Evolutionary conservation across 2,113 vertebrate genomes (phyloP), one percentile per base, ranked within the genome.

Genomic region (Zingel zingel): DNA sequence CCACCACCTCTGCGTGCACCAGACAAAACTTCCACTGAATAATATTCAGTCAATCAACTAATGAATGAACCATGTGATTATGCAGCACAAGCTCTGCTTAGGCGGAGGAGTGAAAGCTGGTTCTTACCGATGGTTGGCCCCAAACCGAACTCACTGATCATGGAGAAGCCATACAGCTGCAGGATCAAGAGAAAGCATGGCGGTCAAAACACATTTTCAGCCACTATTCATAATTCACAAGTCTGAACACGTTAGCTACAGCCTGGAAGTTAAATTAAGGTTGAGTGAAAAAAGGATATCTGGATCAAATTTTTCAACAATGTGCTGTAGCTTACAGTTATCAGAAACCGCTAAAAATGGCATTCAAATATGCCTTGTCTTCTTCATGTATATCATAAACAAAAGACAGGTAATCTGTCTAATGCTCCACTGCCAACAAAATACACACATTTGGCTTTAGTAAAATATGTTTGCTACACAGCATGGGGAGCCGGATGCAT

Each of bases 91-190:
- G 33, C 21, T 62, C 23, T 58, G 39, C 27, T 7, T 33, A 1
- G 23, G 18, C 15, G n/a, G 39, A 78, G 11, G 50, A 30, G 30
- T n/a, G 30, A 62, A 12, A 0, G 1, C 1, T 25, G 63, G 27
- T 6, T 80, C 93, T 96, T 79, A 99, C 98, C 97, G 63, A 98
- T 82, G 0, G 97, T 98, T 0, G 91, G 96, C 10, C 94, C 92
- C 2, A 97, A 71, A 71, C 97, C 96, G 0, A 95, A 95, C 91
- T 97, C 93, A 27, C 98, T 98, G 1, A 98, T 75, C 1, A 95
- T 93, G 83, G 98, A 98, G 86, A 99, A 99, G 39, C 97, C 93
- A 68, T 98, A 99, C 9, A 99, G 93, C 98, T 99, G 92, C 33
- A 86, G 81, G 45, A 80, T 9, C 77, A n/a, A 92, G 84, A 86